phyloP scores from a whole-genome alignment of 2,888 invertebrate genomes.

The Isotomurus palustris region DNA sequence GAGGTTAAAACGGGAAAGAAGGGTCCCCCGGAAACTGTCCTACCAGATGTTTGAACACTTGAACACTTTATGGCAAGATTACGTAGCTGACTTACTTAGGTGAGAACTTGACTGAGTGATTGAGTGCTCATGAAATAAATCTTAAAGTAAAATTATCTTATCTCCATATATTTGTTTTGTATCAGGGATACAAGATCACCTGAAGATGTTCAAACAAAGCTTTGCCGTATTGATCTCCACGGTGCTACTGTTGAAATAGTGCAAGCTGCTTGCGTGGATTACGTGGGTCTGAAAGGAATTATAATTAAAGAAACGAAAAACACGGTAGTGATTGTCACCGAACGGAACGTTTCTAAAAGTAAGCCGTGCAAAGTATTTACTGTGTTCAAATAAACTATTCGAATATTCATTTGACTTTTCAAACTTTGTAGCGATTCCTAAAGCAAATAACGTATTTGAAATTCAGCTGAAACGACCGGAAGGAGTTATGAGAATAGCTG shows the following conservation, averaged over 20 bases:
- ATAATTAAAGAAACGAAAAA: slow-evolving; percentile 47
- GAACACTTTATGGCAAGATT: slow-evolving; percentile 40
- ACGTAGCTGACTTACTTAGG: slow-evolving; percentile 36
- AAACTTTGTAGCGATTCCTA: slow-evolving; percentile 40
- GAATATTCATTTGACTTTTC: not conserved
- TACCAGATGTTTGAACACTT: slow-evolving; percentile 36
- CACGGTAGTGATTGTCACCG: slow-evolving; percentile 43
- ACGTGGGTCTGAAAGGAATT: slow-evolving; percentile 41
- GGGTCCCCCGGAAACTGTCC: slow-evolving; percentile 24
- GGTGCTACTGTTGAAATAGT: slow-evolving; percentile 42
- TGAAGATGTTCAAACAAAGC: slow-evolving; percentile 39
- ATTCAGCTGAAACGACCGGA: slow-evolving; percentile 28
- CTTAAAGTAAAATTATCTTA: not conserved
- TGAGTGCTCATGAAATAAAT: not conserved
- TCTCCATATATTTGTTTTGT: not conserved
- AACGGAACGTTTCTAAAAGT: slow-evolving; percentile 40
- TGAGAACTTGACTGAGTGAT: slow-evolving; percentile 15
- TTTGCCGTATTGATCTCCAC: slow-evolving; percentile 45
- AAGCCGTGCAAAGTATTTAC: slow-evolving; percentile 12
- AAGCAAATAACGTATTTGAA: slow-evolving; percentile 37
- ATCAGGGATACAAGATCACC: slow-evolving; percentile 13
- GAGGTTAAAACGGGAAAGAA: slow-evolving; percentile 18
- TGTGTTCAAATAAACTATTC: not conserved
- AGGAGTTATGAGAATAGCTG: slow-evolving; percentile 37
- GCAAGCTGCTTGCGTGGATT: slow-evolving; percentile 41